These are phyloP conservation scores for Masticophis lateralis DNA, from an alignment of 2,797 vertebrate genomes.

Conservation along the genomic window DNA sequence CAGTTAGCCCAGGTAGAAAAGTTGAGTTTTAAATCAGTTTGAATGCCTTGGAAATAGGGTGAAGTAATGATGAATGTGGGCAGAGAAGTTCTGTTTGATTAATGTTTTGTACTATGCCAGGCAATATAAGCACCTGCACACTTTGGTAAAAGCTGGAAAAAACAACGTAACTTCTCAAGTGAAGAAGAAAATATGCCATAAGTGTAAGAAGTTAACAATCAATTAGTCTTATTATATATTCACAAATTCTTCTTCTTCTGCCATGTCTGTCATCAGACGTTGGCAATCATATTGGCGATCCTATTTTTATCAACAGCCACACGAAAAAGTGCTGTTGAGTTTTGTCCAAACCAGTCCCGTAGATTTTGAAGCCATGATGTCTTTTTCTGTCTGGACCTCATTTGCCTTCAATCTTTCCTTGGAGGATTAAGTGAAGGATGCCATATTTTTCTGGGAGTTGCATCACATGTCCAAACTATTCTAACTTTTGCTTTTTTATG, in stretches of 20 bases:
- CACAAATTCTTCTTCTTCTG: background rate
- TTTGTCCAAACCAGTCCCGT: no score
- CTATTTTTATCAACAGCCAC: no score
- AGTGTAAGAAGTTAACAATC: background rate
- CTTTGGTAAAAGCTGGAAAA: background rate
- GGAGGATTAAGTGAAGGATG: no score
- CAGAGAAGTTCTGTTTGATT: background rate
- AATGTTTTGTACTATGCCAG: background rate
- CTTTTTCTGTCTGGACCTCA: no score
- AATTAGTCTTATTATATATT: background rate
- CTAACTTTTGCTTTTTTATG: no score
- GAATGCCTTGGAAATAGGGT: background rate
- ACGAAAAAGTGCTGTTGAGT: no score
- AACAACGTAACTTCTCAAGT: background rate
- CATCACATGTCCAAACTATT: no score
- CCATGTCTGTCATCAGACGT: no score
- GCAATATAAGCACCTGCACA: background rate
- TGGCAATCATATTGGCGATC: no score
- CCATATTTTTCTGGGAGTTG: no score
- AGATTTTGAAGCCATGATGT: no score
- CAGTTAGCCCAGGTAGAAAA: background rate
- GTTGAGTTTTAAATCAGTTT: background rate
- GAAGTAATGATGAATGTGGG: background rate
- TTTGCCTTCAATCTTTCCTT: no score
- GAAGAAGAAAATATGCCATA: background rate